Evolutionary conservation across 2,113 vertebrate genomes (phyloP).

Genomic region (Antigone vipio): DNA sequence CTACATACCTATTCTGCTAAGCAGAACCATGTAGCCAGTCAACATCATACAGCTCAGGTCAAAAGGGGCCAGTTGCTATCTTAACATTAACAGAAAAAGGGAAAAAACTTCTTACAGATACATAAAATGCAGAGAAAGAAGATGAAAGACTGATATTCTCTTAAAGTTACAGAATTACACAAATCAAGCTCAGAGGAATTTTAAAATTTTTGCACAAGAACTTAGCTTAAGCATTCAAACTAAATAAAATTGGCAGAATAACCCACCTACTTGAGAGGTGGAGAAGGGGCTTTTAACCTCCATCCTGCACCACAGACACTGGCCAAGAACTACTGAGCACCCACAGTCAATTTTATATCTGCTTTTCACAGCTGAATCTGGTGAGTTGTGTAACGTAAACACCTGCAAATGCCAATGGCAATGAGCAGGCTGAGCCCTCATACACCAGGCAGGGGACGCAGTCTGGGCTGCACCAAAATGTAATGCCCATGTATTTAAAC

Average conservation of each 20-base stretch:
- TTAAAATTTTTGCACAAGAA: background rate
- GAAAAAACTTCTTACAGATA: background rate
- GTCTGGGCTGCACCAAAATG: background rate
- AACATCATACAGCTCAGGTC: background rate
- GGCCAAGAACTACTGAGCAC: accelerated
- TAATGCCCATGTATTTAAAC: background rate
- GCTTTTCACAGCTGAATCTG: background rate
- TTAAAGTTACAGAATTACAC: background rate
- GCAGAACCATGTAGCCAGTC: background rate
- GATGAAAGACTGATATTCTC: background rate
- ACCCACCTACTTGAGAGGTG: background rate
- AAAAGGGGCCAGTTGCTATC: background rate
- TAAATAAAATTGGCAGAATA: background rate
- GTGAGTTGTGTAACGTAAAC: background rate
- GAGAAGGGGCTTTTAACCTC: background rate
- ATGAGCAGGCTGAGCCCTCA: background rate
- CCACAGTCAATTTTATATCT: background rate
- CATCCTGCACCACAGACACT: background rate
- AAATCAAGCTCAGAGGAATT: background rate
- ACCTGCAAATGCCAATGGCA: background rate
- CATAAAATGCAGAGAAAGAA: background rate
- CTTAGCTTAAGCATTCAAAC: background rate
- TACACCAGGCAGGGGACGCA: background rate
- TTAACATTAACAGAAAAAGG: background rate
- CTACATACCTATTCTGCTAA: background rate